Evolutionary conservation across 2,113 vertebrate genomes (phyloP).

Genomic region (Polyodon spathula): DNA sequence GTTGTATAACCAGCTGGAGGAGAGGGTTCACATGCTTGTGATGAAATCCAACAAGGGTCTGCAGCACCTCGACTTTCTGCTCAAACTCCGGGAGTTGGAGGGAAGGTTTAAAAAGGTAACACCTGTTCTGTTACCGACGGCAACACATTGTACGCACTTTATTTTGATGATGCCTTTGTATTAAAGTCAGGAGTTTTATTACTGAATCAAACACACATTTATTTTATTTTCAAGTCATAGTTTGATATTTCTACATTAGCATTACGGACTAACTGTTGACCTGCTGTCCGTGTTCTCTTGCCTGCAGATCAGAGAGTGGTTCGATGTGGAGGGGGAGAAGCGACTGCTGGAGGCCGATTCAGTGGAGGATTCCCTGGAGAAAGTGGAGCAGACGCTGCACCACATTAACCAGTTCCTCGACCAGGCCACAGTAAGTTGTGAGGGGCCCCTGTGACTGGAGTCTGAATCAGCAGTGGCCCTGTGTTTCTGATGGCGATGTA

Average conservation of each 20-base stretch:
- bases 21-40: slow-evolving; percentile 76
- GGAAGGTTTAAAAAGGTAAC: slow-evolving; percentile 59
- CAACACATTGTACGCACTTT: too few relatives aligned
- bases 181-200: too few relatives aligned
- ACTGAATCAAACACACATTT: too few relatives aligned
- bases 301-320: slow-evolving; percentile 72
- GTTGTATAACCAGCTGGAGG: slow-evolving; percentile 77
- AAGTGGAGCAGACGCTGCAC: slow-evolving; percentile 44
- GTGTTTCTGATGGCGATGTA: too few relatives aligned
- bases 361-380: slow-evolving; percentile 44
- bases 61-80: slow-evolving; percentile 65
- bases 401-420: slow-evolving; percentile 67
- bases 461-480: too few relatives aligned
- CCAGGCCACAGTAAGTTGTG: slow-evolving; percentile 64
- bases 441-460: too few relatives aligned
- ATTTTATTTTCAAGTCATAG: too few relatives aligned
- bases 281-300: not conserved
- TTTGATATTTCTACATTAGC: too few relatives aligned
- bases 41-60: slow-evolving; percentile 76
- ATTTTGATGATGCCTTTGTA: too few relatives aligned
- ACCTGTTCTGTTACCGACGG: too few relatives aligned
- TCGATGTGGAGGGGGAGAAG: slow-evolving; percentile 62
- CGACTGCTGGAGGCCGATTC: slow-evolving; percentile 54
- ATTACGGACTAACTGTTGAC: too few relatives aligned
- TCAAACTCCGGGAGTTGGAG: slow-evolving; percentile 57